Percentiles rank a stretch among this genome's conserved stretches.
Evolutionary conservation across 2,113 vertebrate genomes (phyloP).

Genomic region (Hippocampus barbouri): DNA sequence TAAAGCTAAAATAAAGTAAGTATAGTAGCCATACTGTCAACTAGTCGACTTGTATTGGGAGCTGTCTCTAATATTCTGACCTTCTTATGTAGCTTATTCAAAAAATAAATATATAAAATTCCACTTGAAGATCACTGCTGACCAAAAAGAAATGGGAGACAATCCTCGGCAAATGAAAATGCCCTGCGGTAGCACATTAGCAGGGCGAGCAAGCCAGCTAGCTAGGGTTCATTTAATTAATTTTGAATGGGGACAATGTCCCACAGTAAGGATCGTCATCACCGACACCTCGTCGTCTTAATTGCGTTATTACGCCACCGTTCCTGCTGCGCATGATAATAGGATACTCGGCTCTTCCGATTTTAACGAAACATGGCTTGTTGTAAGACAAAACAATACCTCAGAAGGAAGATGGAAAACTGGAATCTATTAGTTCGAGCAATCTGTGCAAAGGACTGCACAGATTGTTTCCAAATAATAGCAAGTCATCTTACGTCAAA

Average conservation of each 20-base stretch:
- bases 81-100: not conserved
- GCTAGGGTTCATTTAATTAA: conserved; percentile 67
- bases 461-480: too few species aligned
- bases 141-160: conserved; percentile 28
- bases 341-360: conserved; percentile 18
- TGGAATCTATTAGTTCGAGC: conserved; percentile 19
- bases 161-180: conserved; percentile 61
- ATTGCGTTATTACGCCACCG: conserved; percentile 57
- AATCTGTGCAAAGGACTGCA: not conserved
- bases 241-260: conserved; percentile 65
- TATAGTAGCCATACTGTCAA: not conserved
- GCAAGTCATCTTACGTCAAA: too few species aligned
- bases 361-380: conserved; percentile 20
- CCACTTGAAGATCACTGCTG: conserved; percentile 34
- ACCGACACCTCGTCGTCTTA: conserved; percentile 57
- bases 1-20: not conserved
- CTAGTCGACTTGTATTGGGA: not conserved
- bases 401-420: conserved; percentile 1
- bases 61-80: not conserved
- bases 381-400: conserved; percentile 11
- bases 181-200: conserved; percentile 55
- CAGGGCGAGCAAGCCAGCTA: conserved; percentile 36
- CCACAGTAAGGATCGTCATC: conserved; percentile 62
- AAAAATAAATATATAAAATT: not conserved
- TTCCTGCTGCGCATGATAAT: conserved; percentile 57